Base-by-base conservation (phyloP, 2,888 invertebrate genomes). In the Spicauda simplicius region DNA sequence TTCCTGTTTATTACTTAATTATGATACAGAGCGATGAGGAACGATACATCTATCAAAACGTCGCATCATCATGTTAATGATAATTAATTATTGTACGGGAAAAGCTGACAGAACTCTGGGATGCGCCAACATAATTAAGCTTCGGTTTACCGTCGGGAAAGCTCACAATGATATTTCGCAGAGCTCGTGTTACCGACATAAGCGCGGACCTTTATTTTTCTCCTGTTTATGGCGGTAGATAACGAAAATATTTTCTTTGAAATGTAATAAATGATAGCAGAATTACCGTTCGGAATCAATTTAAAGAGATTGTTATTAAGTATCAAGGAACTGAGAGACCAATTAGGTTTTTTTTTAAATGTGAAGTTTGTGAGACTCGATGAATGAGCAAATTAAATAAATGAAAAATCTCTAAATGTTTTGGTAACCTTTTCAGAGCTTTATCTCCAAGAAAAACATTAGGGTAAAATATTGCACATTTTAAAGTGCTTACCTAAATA, bases 71-170 rank as follows among this genome's bases (percentile, higher is more conserved):
- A 59, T 54, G 54, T 65, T 65, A 65, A 65, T 65, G 53, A 59
- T 59, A 65, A 65, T 65, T 65, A 65, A 65, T 65, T 65, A 64
- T 16, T 19, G 41, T 18, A 59, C 52, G 41, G 53, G 64, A 58
- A 64, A 64, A 33, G 58, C 58, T 58, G 53, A 41, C 64, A 53
- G 41, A 45, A 58, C 57, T 58, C 41, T 50, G 50, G 52, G 18
- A 57, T 58, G 58, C 25, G 41, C 58, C 25, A 64, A 64, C 64
- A 64, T 64, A 64, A 64, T 64, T 58, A 64, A 64, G 64, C 64
- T 58, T 58, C 56, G 25, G 64, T 45, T 52, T 50, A 60, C 37
- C 37, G 16, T 37, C 53, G 61, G 12, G 20, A 53, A 64, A 64
- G 58, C 58, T 25, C 5, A 20, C 58, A 65, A 53, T 65, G 53